These are phyloP conservation scores for Anagyrus pseudococci DNA, from an alignment of 2,888 invertebrate genomes.

Conservation along the genomic window DNA sequence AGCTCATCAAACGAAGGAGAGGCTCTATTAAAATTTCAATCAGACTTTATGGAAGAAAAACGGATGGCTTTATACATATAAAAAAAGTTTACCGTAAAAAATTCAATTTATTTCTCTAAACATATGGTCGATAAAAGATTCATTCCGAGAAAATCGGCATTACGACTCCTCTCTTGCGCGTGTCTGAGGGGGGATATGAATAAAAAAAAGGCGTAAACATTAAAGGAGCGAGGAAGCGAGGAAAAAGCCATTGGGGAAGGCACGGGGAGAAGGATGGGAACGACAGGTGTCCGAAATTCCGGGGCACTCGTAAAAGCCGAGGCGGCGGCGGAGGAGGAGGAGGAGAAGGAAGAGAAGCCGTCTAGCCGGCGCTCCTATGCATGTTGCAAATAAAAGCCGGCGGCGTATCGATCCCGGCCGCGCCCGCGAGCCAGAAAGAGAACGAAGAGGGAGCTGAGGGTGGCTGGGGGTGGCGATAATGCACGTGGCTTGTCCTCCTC, in stretches of 20 bases:
- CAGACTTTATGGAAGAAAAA: not conserved
- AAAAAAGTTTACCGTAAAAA: no score
- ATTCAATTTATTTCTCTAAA: no score
- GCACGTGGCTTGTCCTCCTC: not conserved
- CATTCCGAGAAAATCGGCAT: no score
- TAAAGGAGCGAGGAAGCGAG: not conserved
- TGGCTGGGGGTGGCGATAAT: no score
- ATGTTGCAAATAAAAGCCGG: not conserved
- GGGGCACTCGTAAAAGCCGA: not conserved
- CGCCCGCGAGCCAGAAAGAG: not conserved
- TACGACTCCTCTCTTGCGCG: not conserved
- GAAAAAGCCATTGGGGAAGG: not conserved
- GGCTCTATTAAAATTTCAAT: not conserved
- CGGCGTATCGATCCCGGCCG: conserved; percentile 2
- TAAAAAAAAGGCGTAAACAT: not conserved
- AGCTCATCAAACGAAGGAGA: no score
- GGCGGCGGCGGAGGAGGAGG: not conserved
- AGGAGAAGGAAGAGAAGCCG: no score
- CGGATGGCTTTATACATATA: not conserved
- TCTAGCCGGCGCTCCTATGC: not conserved
- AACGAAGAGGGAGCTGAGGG: no score
- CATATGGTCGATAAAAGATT: no score
- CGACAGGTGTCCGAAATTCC: not conserved
- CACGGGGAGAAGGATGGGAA: not conserved
- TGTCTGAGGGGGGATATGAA: not conserved